These are phyloP conservation scores for Leucozona laternaria DNA, from an alignment of 2,888 invertebrate species.

Conservation along the genomic window DNA sequence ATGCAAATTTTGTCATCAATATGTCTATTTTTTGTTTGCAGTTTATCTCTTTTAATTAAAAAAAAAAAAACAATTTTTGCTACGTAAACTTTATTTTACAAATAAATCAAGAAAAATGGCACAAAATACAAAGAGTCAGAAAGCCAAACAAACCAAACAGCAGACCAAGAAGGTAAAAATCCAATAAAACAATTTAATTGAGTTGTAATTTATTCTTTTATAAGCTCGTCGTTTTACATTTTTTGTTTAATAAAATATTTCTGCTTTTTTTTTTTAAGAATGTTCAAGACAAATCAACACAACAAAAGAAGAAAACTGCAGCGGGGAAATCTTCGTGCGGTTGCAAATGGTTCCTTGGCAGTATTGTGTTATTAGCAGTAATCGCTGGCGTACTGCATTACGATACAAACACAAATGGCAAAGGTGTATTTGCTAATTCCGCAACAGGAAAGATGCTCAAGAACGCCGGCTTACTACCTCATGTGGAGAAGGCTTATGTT, in stretches of 20 bases:
- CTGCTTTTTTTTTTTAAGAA: constrained; percentile 74
- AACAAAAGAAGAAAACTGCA: constrained; percentile 81
- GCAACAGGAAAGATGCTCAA: constrained; percentile 87
- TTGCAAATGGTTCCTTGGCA: constrained; percentile 88
- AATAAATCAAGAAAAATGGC: constrained; percentile 80
- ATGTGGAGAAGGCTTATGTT: constrained; percentile 87
- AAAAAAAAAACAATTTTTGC: constrained; percentile 60
- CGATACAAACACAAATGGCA: constrained; percentile 87
- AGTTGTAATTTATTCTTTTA: not conserved
- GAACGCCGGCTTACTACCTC: constrained; percentile 87
- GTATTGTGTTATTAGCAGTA: constrained; percentile 86
- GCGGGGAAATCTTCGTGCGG: constrained; percentile 78
- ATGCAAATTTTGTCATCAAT: constrained; percentile 4
- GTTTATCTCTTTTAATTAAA: constrained; percentile 60
- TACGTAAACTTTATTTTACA: constrained; percentile 64
- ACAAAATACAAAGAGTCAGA: constrained; percentile 83
- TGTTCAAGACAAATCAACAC: constrained; percentile 80
- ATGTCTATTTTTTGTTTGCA: constrained; percentile 15
- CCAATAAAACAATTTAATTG: not conserved
- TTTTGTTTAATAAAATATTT: not conserved
- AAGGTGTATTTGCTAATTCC: constrained; percentile 89
- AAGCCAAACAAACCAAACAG: constrained; percentile 83
- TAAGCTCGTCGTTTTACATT: not conserved
- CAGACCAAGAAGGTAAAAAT: constrained; percentile 81
- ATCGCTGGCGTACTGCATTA: constrained; percentile 87